Evolutionary conservation across 1,140 invertebrate species (phyloP).

Genomic region (Pissodes strobi): DNA sequence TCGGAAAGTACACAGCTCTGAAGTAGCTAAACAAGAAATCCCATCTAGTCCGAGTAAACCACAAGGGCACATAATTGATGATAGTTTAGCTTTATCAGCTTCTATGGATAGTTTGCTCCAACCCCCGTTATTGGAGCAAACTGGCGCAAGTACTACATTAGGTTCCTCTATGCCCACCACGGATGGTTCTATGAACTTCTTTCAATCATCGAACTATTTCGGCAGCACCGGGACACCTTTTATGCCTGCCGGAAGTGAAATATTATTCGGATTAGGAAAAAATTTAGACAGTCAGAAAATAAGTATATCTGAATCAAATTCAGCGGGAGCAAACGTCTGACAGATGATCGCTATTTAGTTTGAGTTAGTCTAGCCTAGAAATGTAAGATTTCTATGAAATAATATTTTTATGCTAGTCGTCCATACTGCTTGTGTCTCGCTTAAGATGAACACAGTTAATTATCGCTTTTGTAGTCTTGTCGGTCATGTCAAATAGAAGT

Average conservation of each 20-base stretch:
- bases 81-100: too few species aligned
- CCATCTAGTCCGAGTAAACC: too few species aligned
- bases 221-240: conserved; percentile 53
- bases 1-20: not conserved
- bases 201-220: conserved; percentile 62
- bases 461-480: too few species aligned
- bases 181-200: conserved; percentile 31
- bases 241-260: conserved; percentile 62
- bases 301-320: conserved; percentile 1
- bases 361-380: too few species aligned
- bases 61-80: too few species aligned
- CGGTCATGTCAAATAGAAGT: too few species aligned
- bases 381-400: too few species aligned
- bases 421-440: too few species aligned
- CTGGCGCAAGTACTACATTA: not conserved
- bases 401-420: too few species aligned
- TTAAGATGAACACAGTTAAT: too few species aligned
- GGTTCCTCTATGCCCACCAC: not conserved
- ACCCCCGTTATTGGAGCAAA: not conserved
- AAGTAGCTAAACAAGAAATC: not conserved
- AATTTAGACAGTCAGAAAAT: not conserved
- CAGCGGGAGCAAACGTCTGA: conserved; percentile 14
- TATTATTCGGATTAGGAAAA: conserved; percentile 57
- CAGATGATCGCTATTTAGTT: not conserved
- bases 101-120: too few species aligned